Conservation (phyloP, 2,113 vertebrate species). For the Morone saxatilis region DNA sequence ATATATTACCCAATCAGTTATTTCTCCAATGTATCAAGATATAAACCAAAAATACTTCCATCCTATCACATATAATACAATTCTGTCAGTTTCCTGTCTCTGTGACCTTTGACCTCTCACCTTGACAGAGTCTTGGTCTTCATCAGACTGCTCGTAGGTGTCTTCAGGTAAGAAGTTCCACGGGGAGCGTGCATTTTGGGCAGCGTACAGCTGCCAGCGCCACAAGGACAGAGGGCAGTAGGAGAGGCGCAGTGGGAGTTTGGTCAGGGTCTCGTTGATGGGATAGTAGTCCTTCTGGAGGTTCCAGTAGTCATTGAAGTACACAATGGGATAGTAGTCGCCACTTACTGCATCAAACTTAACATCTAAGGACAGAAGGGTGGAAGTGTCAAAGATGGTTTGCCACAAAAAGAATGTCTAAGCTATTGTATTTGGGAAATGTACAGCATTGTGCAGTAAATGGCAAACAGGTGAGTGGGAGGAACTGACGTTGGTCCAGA, state of each 20-base stretch:
- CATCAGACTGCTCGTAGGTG: constrained; percentile 94
- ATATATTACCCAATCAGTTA: neutral
- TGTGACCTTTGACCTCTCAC: constrained; percentile 67
- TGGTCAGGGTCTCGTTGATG: constrained; percentile 88
- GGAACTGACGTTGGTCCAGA: constrained; percentile 91
- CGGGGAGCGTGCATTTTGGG: constrained; percentile 92
- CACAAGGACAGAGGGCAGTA: constrained; percentile 95
- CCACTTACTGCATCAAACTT: constrained; percentile 96
- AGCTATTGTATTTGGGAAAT: neutral
- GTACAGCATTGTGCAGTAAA: neutral
- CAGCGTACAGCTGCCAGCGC: constrained; percentile 97
- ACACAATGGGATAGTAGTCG: constrained; percentile 95
- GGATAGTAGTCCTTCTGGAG: constrained; percentile 96
- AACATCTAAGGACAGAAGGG: constrained; percentile 86
- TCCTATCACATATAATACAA: neutral
- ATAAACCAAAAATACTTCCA: neutral
- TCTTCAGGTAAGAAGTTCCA: constrained; percentile 96
- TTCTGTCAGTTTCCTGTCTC: neutral
- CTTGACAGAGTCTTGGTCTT: constrained; percentile 98
- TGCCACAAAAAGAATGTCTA: neutral
- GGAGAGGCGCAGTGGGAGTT: constrained; percentile 89
- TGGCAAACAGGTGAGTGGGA: neutral
- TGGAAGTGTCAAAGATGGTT: constrained; percentile 5
- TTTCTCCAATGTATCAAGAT: neutral
- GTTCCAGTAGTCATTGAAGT: constrained; percentile 99